A percentile compares a stretch with the other conserved stretches of the same genome.
Evolutionary conservation across 2,797 vertebrate genomes (phyloP).

Genomic region (Sardinella longiceps): DNA sequence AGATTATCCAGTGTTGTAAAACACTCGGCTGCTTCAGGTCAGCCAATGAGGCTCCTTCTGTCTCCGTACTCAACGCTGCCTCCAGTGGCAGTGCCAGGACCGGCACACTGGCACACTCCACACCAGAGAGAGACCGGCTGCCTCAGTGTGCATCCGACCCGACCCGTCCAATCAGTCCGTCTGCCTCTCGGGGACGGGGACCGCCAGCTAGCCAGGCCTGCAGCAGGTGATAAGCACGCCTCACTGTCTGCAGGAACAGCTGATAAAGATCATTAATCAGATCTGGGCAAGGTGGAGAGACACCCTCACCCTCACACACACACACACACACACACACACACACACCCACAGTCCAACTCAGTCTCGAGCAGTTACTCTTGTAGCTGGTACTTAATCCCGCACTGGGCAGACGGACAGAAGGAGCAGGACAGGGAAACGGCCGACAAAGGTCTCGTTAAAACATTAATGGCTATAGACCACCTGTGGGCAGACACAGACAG

Average conservation of each 20-base stretch:
- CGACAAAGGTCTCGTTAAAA: background rate
- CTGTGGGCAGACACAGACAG: background rate
- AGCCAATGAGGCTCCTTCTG: constrained; percentile 5
- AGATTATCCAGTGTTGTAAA: constrained; percentile 38
- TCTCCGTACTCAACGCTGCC: constrained; percentile 43
- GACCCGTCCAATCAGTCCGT: background rate
- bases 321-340: background rate
- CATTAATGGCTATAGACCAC: background rate
- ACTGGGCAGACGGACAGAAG: background rate
- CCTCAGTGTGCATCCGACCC: constrained; percentile 10
- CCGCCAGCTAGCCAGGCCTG: background rate
- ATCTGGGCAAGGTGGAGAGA: background rate
- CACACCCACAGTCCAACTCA: background rate
- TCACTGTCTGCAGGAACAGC: constrained; percentile 12
- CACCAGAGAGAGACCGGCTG: background rate
- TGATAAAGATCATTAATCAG: constrained; percentile 20
- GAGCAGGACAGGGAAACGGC: background rate
- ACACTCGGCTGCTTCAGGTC: constrained; percentile 40
- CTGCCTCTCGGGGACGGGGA: background rate
- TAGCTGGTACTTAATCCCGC: background rate
- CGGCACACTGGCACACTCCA: constrained; percentile 41
- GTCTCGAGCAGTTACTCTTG: background rate
- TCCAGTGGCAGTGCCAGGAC: constrained; percentile 49
- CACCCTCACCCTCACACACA: background rate
- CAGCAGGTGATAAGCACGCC: background rate